Conservation (phyloP, 2,888 invertebrate genomes). For the Gortyna flavago region DNA sequence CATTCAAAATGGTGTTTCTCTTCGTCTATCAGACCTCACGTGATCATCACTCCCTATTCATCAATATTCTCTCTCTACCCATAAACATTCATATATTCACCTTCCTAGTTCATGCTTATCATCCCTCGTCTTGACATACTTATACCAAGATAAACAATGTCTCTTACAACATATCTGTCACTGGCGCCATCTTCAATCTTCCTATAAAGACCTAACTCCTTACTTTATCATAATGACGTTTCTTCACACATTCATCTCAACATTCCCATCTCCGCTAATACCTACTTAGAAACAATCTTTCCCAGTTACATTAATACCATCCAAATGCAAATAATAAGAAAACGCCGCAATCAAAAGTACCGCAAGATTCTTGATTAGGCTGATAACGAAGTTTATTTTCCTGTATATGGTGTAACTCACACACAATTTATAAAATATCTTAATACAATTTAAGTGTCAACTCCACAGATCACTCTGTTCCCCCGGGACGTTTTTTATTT, state of each 20-base stretch:
- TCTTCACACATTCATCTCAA: not conserved
- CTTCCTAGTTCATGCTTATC: not conserved
- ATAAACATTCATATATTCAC: not conserved
- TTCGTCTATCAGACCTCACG: not conserved
- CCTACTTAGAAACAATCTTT: not conserved
- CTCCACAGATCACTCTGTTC: slow-evolving; percentile 78
- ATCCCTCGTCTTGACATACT: not conserved
- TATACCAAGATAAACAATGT: not conserved
- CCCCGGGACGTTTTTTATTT: slow-evolving; percentile 81
- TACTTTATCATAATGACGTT: not conserved
- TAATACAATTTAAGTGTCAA: slow-evolving; percentile 55
- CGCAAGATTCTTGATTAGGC: not conserved
- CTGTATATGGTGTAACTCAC: no score
- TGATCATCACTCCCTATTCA: not conserved
- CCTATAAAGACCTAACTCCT: not conserved
- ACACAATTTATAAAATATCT: slow-evolving; percentile 22
- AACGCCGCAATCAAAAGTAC: not conserved
- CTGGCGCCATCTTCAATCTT: not conserved
- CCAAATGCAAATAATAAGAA: not conserved
- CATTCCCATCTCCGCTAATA: not conserved
- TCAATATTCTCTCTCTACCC: not conserved
- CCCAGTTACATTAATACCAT: not conserved
- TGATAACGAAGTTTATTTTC: not conserved
- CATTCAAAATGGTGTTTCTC: not conserved
- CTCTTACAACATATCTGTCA: not conserved